Percentiles rank a stretch among this genome's conserved stretches.
Conservation (phyloP, 2,113 vertebrate species). For the Albula glossodonta region DNA sequence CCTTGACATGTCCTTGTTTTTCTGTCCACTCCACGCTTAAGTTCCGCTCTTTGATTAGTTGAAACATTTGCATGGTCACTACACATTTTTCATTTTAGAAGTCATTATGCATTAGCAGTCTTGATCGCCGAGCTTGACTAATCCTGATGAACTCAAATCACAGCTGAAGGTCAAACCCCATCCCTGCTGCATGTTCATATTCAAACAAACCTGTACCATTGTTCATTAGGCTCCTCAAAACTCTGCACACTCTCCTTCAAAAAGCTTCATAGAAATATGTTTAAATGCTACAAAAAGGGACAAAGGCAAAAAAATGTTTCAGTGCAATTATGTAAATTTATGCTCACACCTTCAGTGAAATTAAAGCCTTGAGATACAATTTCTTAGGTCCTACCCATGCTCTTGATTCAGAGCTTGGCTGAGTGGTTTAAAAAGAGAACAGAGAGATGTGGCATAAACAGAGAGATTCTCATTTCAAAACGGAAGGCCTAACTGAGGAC, state of each 20-base stretch:
- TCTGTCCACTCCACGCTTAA: constrained; percentile 92
- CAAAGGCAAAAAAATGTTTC: constrained; percentile 66
- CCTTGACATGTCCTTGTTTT: constrained; percentile 99
- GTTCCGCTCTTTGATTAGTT: constrained; percentile 99
- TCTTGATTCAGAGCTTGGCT: not conserved
- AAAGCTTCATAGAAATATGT: constrained; percentile 87
- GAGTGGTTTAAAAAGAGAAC: not conserved
- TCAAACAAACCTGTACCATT: constrained; percentile 92
- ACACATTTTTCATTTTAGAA: constrained; percentile 99
- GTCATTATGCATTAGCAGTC: constrained; percentile 99
- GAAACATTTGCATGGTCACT: constrained; percentile 99
- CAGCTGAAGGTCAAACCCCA: constrained; percentile 99
- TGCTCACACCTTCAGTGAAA: constrained; percentile 72
- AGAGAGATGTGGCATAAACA: not conserved
- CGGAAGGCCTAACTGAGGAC: not conserved
- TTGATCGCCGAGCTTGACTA: constrained; percentile 99
- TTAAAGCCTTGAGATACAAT: constrained; percentile 66
- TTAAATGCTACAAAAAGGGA: constrained; percentile 79
- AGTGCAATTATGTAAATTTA: constrained; percentile 57
- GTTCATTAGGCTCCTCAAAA: constrained; percentile 79
- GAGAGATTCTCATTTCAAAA: not conserved
- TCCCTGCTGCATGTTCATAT: constrained; percentile 91
- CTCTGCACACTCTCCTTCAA: constrained; percentile 65
- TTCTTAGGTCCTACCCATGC: not conserved
- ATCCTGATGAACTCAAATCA: constrained; percentile 99